Conservation (phyloP, 2,888 invertebrate genomes). For the Calliopum simillimum region DNA sequence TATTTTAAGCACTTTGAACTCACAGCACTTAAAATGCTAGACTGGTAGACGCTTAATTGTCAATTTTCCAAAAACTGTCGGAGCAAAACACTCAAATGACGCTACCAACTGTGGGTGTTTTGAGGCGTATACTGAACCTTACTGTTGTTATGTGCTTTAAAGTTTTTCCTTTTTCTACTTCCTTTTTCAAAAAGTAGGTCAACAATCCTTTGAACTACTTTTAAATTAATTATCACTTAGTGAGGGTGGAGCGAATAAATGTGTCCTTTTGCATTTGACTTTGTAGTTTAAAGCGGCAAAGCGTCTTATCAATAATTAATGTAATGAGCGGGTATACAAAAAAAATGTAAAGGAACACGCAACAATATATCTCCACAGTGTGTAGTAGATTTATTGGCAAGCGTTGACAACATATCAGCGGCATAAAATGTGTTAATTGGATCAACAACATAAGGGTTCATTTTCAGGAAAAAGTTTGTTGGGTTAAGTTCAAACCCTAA, state of each 20-base stretch:
- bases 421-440: not conserved
- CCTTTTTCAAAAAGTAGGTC: constrained; percentile 6
- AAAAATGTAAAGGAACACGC: not conserved
- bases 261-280: not conserved
- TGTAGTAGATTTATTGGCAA: not conserved
- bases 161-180: too few species aligned
- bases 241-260: not conserved
- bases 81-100: too few species aligned
- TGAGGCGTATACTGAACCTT: too few species aligned
- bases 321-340: not conserved
- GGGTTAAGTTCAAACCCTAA: too few species aligned
- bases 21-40: not conserved
- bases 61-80: too few species aligned
- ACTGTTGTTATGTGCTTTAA: too few species aligned
- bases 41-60: constrained; percentile 9
- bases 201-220: constrained; percentile 9
- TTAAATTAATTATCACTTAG: not conserved
- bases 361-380: too few species aligned
- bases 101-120: too few species aligned
- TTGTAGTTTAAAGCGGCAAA: not conserved
- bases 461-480: too few species aligned
- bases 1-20: too few species aligned
- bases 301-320: constrained; percentile 8
- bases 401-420: not conserved
- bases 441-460: not conserved